A percentile compares a stretch with the other conserved stretches of the same genome.
Conservation (phyloP, 2,113 vertebrate genomes). For the Empidonax traillii region DNA sequence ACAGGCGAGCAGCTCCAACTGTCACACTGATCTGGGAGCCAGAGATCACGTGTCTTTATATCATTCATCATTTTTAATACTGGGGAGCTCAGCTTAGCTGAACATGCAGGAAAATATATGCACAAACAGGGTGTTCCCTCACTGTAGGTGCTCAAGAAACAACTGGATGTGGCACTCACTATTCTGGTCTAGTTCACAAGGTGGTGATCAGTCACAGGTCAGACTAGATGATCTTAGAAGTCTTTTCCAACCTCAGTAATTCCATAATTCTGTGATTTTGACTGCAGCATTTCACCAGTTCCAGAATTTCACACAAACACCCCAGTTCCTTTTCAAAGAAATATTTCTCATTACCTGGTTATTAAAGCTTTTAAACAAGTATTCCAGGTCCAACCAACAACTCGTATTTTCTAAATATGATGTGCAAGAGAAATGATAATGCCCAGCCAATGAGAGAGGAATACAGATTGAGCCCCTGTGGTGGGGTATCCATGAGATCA, state of each 20-base stretch:
- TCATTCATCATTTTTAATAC: neutral
- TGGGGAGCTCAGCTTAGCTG: neutral
- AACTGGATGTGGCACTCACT: neutral
- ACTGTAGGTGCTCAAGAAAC: neutral
- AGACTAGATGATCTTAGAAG: neutral
- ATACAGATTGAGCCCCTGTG: neutral
- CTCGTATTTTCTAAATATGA: neutral
- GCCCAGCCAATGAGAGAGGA: neutral
- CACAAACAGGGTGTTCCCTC: neutral
- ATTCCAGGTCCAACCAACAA: neutral
- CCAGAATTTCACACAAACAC: neutral
- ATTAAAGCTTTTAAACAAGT: neutral
- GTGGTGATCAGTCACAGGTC: neutral
- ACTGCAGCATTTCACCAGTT: neutral
- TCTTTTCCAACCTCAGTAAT: neutral
- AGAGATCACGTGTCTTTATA: accelerated
- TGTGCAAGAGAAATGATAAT: neutral
- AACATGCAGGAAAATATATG: neutral
- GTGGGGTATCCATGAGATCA: neutral
- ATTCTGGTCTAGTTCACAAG: neutral
- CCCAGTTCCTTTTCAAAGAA: neutral
- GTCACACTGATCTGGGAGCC: accelerated
- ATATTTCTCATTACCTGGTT: neutral
- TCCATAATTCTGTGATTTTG: neutral
- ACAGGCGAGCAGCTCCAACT: accelerated